phyloP scores from a whole-genome alignment of 2,797 vertebrate genomes.

The Falco rusticolus region DNA sequence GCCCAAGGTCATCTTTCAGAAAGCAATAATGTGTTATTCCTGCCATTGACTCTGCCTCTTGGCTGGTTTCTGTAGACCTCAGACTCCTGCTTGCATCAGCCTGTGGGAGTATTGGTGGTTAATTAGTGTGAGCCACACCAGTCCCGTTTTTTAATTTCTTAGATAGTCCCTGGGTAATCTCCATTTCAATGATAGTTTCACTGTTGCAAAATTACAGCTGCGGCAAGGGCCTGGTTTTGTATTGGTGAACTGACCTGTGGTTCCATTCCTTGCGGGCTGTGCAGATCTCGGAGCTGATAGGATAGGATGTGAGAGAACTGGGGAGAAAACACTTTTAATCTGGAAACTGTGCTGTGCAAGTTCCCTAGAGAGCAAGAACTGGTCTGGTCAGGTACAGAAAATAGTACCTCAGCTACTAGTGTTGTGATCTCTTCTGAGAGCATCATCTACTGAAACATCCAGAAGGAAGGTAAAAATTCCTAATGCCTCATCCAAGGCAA shows the following conservation, averaged over 20 bases:
- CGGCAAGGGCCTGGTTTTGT: not conserved
- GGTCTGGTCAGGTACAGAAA: not conserved
- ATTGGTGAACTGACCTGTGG: accelerated
- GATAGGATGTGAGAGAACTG: not conserved
- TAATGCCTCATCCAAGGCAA: not conserved
- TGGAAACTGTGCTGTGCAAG: not conserved
- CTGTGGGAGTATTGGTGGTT: not conserved
- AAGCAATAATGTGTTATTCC: not conserved
- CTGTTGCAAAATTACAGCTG: not conserved
- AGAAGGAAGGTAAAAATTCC: not conserved
- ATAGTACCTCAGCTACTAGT: not conserved
- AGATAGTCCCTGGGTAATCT: not conserved
- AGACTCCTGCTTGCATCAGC: not conserved
- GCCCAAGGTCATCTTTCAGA: not conserved
- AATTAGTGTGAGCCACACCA: not conserved
- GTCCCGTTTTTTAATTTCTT: not conserved
- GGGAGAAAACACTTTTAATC: not conserved
- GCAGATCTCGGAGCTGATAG: not conserved
- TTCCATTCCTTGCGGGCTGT: not conserved
- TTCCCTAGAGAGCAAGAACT: not conserved
- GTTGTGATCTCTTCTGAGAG: not conserved
- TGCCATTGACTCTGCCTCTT: not conserved
- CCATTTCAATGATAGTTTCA: not conserved
- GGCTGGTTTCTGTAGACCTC: not conserved
- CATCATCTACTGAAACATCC: not conserved